Evolutionary conservation across 2,113 vertebrate species (phyloP).

Genomic region (Glareola pratincola): DNA sequence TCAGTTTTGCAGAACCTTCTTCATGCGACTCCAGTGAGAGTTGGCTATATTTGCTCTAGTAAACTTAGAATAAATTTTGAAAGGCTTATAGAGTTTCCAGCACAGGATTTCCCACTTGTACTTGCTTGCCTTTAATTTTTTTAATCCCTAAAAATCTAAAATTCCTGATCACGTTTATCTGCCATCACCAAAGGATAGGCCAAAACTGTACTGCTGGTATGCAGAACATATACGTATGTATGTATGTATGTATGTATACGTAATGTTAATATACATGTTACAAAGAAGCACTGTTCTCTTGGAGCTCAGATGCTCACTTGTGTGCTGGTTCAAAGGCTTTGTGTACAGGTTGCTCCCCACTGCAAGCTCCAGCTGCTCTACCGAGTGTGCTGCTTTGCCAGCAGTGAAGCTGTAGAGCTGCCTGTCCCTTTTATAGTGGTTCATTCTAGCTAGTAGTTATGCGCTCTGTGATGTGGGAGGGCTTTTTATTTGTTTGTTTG

Average conservation of each 20-base stretch:
- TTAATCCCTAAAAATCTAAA: background rate
- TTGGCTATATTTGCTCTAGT: conserved; percentile 36
- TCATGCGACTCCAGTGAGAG: conserved; percentile 18
- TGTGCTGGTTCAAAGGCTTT: background rate
- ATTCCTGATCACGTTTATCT: background rate
- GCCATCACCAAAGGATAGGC: background rate
- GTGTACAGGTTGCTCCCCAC: background rate
- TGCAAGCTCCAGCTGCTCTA: background rate
- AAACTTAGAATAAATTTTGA: background rate
- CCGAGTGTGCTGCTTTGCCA: background rate
- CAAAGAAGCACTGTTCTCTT: background rate
- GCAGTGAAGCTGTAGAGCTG: background rate
- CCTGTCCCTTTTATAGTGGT: background rate
- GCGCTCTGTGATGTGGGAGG: background rate
- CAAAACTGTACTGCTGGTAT: background rate
- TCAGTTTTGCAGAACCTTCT: conserved; percentile 54
- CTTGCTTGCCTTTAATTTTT: background rate
- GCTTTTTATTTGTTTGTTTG: background rate
- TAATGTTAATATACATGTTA: background rate
- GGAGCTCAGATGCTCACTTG: background rate
- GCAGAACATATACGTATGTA: background rate
- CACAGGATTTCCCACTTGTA: background rate
- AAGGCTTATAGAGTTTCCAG: background rate
- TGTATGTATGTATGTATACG: background rate
- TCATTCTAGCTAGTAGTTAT: background rate